phyloP scores from a whole-genome alignment of 2,888 invertebrate species.

The Pandemis cinnamomeana region DNA sequence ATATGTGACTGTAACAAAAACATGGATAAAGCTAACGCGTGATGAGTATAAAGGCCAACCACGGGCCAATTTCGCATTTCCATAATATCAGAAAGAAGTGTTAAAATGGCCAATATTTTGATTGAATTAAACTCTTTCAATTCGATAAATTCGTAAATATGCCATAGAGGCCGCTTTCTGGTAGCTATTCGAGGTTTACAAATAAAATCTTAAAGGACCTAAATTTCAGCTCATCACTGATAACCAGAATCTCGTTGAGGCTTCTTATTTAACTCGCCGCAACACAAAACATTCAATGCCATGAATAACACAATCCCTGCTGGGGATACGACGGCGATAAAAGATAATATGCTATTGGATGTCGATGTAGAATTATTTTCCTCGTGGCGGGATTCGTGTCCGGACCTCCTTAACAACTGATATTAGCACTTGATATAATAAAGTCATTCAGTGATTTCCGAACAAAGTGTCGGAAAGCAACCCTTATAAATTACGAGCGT shows the following conservation, averaged over 20 bases:
- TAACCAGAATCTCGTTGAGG: neutral
- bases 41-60: too few relatives aligned
- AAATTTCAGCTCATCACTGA: neutral
- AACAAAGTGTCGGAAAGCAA: slow-evolving; percentile 33
- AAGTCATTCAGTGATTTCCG: slow-evolving; percentile 40
- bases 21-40: too few relatives aligned
- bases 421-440: slow-evolving; percentile 42
- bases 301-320: slow-evolving; percentile 35
- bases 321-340: slow-evolving; percentile 33
- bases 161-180: too few relatives aligned
- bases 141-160: too few relatives aligned
- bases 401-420: slow-evolving; percentile 37
- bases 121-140: too few relatives aligned
- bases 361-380: slow-evolving; percentile 39
- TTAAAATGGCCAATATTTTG: too few relatives aligned
- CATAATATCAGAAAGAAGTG: too few relatives aligned
- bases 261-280: slow-evolving; percentile 35
- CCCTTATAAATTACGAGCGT: slow-evolving; percentile 39
- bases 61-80: too few relatives aligned
- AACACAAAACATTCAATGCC: slow-evolving; percentile 30
- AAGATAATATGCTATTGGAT: slow-evolving; percentile 40
- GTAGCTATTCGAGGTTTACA: too few relatives aligned
- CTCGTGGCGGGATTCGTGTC: slow-evolving; percentile 32
- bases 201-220: neutral
- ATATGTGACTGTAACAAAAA: too few relatives aligned